Evolutionary conservation across 2,113 vertebrate species (phyloP).

Genomic region (Gambusia affinis): DNA sequence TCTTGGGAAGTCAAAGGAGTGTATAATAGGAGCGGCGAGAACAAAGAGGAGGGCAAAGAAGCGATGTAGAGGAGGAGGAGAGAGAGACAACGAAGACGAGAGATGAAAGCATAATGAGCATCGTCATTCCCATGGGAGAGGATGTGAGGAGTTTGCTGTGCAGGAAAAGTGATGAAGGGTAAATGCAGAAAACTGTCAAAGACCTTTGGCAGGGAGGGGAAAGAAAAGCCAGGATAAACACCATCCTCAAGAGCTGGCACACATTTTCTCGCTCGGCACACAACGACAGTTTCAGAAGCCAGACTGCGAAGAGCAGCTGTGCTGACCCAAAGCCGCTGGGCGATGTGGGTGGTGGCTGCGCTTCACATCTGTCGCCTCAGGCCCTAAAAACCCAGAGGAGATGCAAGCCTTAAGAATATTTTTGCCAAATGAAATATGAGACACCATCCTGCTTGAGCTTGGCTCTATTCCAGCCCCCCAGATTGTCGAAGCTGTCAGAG

Average conservation of each 20-base stretch:
- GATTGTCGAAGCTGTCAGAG: background rate
- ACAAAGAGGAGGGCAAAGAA: conserved; percentile 44
- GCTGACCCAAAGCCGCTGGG: conserved; percentile 42
- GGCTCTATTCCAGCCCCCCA: background rate
- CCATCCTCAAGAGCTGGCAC: conserved; percentile 48
- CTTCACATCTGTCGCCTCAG: conserved; percentile 52
- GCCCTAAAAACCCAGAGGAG: conserved; percentile 38
- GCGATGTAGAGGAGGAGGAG: conserved; percentile 16
- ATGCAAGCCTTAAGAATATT: conserved; percentile 24
- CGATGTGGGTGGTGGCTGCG: conserved; percentile 22
- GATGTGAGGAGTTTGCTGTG: conserved; percentile 49
- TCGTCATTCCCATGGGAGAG: conserved; percentile 54
- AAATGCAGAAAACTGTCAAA: conserved; percentile 35
- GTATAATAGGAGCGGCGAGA: conserved; percentile 37
- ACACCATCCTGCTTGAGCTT: background rate
- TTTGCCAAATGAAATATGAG: conserved; percentile 1
- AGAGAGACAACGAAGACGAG: conserved; percentile 14
- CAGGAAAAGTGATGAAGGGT: conserved; percentile 41
- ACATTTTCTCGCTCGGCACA: conserved; percentile 42
- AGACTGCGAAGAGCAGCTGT: conserved; percentile 26
- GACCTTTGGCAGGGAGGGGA: conserved; percentile 1
- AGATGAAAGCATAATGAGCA: conserved; percentile 73
- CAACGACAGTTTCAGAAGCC: conserved; percentile 20
- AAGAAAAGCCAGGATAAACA: conserved; percentile 22
- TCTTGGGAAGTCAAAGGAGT: conserved; percentile 16